Evolutionary conservation across 2,113 vertebrate species (phyloP), one percentile per base, ranked within the genome.

Genomic region (Corynorhinus townsendii): DNA sequence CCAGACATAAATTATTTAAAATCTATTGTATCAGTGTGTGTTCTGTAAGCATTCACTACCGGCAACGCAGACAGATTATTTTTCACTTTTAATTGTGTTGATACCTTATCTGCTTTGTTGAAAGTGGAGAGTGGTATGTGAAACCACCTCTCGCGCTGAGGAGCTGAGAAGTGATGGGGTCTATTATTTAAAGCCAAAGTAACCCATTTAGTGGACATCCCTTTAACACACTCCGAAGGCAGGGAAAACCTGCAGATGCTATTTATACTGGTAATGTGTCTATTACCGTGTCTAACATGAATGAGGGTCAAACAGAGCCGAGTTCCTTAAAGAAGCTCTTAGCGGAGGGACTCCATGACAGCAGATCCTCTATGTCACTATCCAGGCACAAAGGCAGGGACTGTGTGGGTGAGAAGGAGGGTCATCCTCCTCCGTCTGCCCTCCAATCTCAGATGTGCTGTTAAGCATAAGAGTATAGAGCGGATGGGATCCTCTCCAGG

Each of bases 31-130:
- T 98, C 96, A 97, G 97, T 96, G 98, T 99, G 98, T 99, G 98
- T 99, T 98, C 98, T 97, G 97, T 97, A 97, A 99, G 98, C 97
- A 98, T 98, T 99, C 97, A 98, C 97, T 97, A 98, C 97, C 96
- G 97, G 96, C 97, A 98, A 96, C 98, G 98, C 93, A 88, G 93
- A 94, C 94, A 97, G 99, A 99, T 99, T 98, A 98, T 98, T 98
- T 99, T 99, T 99, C 99, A 97, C 98, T 99, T 99, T 99, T 99
- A 99, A 99, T 99, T 98, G 98, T 98, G 98, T 98, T 97, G 99
- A 98, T 98, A 99, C 98, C 99, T 99, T 99, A 99, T 99, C 98
- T 98, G 98, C 97, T 79, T 24, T 92, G 96, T 94, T 97, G 98
- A 99, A 99, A 99, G 98, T 88, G 90, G 98, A 99, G 98, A 98